Base-by-base conservation (phyloP, 2,888 invertebrate genomes). In the Hololepta plana region DNA sequence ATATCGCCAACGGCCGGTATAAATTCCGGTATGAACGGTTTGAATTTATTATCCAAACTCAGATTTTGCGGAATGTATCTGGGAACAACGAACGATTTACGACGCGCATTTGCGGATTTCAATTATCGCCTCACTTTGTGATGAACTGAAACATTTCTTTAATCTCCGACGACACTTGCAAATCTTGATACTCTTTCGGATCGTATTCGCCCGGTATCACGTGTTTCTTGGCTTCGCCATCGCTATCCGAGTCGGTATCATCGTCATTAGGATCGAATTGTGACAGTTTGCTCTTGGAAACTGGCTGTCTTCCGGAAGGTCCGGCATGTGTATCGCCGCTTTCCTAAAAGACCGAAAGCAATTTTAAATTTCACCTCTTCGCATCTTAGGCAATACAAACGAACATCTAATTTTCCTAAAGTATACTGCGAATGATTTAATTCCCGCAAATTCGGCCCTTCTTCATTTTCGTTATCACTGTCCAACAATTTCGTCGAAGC, bases 1-100 rank as follows among this genome's bases (percentile, higher is more conserved):
- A 95, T 91, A 53, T 98, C 96, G 1, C 98, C 98, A 23, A 98
- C 93, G 1, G 93, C 88, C 5, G 98, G 96, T 40, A 96, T 81
- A 57, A 77, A 96, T 45, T 98, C 96, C 2, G 95, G 91, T 28
- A 95, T 72, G 50, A 96, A 96, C 1, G 95, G 91, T 44, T 82
- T 77, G 45, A 96, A 62, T 45, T 82, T 82, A 50, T 81, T 79
- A 26, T 87, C 87, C 21, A 91, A 64, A 38, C 88, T 87, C 28
- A 90, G 76, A 42, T 74, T 75, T 54, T 91, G 90, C 0, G 95
- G 91, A 2, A 85, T 82, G 50, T 93, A 95, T 45, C 90, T 90
- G 44, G 5, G 45, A 39, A 27, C 13, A 23, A 23, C 15, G 5
- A 9, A 17, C 16, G 9, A 16, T 5, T 6, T 14, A 9, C 21